Evolutionary conservation across 2,888 invertebrate species (phyloP).

Genomic region (Aelia acuminata): DNA sequence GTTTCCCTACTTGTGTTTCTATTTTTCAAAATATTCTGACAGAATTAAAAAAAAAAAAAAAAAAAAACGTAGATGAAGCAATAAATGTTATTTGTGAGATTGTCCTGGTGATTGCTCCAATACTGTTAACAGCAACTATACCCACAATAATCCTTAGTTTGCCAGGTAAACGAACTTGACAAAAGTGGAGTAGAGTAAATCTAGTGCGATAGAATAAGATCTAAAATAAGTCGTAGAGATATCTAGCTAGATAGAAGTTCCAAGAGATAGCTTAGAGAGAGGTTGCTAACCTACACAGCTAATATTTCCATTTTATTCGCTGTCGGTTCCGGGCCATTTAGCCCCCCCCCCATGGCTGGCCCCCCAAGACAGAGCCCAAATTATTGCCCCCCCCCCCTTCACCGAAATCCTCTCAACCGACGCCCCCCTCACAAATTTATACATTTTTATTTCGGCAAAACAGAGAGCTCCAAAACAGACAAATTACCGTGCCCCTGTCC

Average conservation of each 20-base stretch:
- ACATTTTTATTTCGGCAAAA: slow-evolving; percentile 43
- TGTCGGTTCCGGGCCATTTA: slow-evolving; percentile 36
- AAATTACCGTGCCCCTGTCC: slow-evolving; percentile 34
- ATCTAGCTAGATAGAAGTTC: too few species aligned
- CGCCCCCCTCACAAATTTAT: not conserved
- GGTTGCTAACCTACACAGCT: not conserved
- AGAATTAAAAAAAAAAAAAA: too few species aligned
- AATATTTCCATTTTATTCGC: slow-evolving; percentile 46
- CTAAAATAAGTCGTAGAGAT: not conserved
- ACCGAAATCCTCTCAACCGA: slow-evolving; percentile 4
- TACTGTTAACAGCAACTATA: too few species aligned
- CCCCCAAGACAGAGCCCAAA: not conserved
- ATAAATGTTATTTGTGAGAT: too few species aligned
- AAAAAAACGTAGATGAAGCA: too few species aligned
- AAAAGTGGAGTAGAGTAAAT: not conserved
- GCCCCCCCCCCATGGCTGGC: not conserved
- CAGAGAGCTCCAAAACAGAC: slow-evolving; percentile 17
- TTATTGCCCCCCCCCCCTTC: too few species aligned
- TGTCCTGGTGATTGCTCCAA: too few species aligned
- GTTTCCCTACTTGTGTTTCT: too few species aligned
- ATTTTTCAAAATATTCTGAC: too few species aligned
- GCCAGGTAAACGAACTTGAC: too few species aligned
- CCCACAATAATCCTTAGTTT: too few species aligned
- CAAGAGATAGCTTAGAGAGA: not conserved
- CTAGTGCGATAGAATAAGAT: not conserved